Percentiles rank a stretch among this genome's conserved stretches.
These are phyloP conservation scores for Microplitis deprimator DNA, from an alignment of 2,888 invertebrate genomes.

Conservation along the genomic window DNA sequence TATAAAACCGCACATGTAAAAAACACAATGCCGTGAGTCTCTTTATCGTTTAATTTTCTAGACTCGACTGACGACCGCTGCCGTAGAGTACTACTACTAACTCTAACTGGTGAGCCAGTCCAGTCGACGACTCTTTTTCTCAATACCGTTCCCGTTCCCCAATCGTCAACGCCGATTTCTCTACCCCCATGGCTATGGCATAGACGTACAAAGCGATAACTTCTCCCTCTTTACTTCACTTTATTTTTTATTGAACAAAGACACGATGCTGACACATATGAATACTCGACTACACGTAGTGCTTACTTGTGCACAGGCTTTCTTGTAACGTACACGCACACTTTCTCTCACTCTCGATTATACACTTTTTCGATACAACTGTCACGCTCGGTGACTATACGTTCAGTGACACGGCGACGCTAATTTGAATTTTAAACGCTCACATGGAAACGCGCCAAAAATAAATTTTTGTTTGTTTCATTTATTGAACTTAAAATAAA, in stretches of 20 bases:
- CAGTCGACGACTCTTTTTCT: conserved; percentile 22
- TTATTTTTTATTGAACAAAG: conserved; percentile 2
- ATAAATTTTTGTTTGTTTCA: neutral
- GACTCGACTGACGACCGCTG: conserved; percentile 14
- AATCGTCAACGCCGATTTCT: conserved; percentile 42
- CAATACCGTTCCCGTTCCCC: conserved; percentile 38
- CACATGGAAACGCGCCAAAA: neutral
- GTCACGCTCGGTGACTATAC: neutral
- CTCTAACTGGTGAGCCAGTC: neutral
- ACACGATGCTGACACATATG: neutral
- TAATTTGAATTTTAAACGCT: neutral
- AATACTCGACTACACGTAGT: neutral
- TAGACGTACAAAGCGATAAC: conserved; percentile 5
- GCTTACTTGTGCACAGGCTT: neutral
- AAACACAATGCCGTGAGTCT: conserved; percentile 25
- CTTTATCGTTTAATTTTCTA: conserved; percentile 14
- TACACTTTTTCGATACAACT: neutral
- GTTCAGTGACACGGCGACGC: neutral
- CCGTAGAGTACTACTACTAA: neutral
- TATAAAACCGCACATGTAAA: conserved; percentile 38
- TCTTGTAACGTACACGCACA: neutral
- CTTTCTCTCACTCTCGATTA: conserved; percentile 29
- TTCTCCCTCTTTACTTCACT: conserved; percentile 25
- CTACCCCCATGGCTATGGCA: conserved; percentile 35
- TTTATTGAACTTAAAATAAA: too few relatives aligned